These are phyloP conservation scores for Pempheris klunzingeri DNA, from an alignment of 2,797 vertebrate species.

Conservation along the genomic window DNA sequence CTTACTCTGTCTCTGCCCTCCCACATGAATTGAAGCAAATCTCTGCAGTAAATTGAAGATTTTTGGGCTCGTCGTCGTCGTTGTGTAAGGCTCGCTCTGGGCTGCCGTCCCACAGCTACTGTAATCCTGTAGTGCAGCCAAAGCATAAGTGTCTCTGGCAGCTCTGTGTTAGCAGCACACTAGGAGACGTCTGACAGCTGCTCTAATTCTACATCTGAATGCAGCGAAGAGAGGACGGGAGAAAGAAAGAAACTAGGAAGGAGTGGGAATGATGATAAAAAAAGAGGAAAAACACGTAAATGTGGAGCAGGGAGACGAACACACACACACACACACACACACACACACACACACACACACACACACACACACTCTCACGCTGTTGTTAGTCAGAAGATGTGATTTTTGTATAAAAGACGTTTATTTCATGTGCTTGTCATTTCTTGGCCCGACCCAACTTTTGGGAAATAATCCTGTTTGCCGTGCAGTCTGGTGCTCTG, in stretches of 20 bases:
- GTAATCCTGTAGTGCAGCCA: conserved; percentile 60
- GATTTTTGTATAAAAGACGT: neutral
- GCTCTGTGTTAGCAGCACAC: conserved; percentile 37
- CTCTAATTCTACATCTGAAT: conserved; percentile 34
- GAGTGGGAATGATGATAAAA: neutral
- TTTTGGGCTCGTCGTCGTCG: neutral
- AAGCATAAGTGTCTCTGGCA: conserved; percentile 64
- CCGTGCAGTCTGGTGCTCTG: conserved; percentile 42
- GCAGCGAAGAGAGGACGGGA: conserved; percentile 11
- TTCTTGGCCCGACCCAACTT: conserved; percentile 26
- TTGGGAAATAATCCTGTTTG: conserved; percentile 43
- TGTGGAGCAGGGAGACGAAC: conserved; percentile 5
- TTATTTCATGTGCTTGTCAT: neutral
- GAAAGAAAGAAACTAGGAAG: neutral
- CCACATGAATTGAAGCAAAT: conserved; percentile 26
- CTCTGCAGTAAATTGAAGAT: conserved; percentile 24
- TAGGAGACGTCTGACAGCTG: conserved; percentile 68
- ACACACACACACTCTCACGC: too few relatives aligned
- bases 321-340: neutral
- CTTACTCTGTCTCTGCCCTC: conserved; percentile 1
- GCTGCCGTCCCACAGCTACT: conserved; percentile 51
- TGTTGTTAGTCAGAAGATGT: neutral
- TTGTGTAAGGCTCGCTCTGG: conserved; percentile 31
- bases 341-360: too few relatives aligned
- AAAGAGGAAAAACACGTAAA: neutral